Conservation (phyloP, 2,113 vertebrate species). For the Triplophysa rosa region DNA sequence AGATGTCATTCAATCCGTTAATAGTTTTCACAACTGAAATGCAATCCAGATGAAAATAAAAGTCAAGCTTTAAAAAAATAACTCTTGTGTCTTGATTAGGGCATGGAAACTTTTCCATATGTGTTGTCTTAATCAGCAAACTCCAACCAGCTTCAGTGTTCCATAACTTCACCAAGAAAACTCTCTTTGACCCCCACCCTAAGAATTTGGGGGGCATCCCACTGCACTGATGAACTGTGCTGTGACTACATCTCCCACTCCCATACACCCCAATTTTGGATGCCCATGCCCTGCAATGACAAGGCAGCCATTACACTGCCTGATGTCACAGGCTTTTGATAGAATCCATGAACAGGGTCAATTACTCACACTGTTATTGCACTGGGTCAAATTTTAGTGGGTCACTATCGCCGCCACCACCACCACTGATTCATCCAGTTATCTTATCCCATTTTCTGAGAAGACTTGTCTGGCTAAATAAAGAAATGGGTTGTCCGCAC, state of each 20-base stretch:
- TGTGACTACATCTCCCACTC: constrained; percentile 51
- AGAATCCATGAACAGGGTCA: constrained; percentile 62
- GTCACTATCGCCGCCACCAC: constrained; percentile 60
- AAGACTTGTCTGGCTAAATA: not conserved
- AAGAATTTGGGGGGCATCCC: constrained; percentile 59
- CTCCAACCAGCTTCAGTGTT: constrained; percentile 30
- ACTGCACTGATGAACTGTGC: constrained; percentile 69
- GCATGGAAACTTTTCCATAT: constrained; percentile 3
- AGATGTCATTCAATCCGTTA: constrained; percentile 1
- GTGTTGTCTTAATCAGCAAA: not conserved
- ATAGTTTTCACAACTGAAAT: constrained; percentile 22
- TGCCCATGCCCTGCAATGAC: constrained; percentile 67
- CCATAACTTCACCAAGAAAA: constrained; percentile 59
- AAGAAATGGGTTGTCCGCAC: no score
- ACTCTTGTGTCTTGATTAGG: constrained; percentile 15
- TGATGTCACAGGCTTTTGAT: constrained; percentile 67
- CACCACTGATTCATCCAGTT: constrained; percentile 56
- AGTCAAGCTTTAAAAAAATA: not conserved
- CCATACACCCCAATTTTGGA: constrained; percentile 44
- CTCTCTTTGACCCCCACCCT: constrained; percentile 68
- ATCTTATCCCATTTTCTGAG: constrained; percentile 58
- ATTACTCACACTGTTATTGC: constrained; percentile 70
- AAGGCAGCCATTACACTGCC: constrained; percentile 68
- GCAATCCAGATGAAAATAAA: constrained; percentile 7
- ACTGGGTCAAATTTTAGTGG: constrained; percentile 78